phyloP scores from a whole-genome alignment of 2,113 vertebrate species.

The Pygoscelis antarcticus region DNA sequence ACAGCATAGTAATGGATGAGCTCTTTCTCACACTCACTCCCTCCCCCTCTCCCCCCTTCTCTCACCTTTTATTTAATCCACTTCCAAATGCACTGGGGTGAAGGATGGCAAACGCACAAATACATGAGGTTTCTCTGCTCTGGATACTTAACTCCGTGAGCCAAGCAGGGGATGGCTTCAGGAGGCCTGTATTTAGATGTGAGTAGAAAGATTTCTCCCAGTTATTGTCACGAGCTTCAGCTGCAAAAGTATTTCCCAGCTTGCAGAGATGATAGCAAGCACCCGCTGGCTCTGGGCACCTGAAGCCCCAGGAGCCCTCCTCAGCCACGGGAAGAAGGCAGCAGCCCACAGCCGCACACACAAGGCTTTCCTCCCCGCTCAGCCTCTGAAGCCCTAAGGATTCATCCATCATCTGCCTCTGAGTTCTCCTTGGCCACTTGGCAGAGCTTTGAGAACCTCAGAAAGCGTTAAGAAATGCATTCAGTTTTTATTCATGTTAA shows the following conservation, averaged over 20 bases:
- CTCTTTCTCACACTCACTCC: background rate
- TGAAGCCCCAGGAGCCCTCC: background rate
- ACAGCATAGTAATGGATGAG: conserved; percentile 53
- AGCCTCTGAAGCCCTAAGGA: background rate
- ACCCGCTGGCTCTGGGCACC: background rate
- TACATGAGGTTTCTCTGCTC: background rate
- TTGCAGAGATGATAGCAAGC: background rate
- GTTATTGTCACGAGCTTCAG: background rate
- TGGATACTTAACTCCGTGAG: background rate
- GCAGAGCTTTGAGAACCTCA: background rate
- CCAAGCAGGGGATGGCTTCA: background rate
- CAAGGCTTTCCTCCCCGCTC: background rate
- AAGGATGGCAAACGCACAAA: background rate
- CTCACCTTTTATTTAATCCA: conserved; percentile 53
- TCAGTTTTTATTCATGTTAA: background rate
- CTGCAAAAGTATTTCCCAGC: background rate
- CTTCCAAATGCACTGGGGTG: background rate
- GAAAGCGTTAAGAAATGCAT: background rate
- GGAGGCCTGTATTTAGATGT: background rate
- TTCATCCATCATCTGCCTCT: background rate
- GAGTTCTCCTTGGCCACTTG: background rate
- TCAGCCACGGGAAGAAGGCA: rapidly evolving
- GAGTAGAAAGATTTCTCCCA: background rate
- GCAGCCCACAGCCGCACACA: rapidly evolving
- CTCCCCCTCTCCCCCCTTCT: background rate